These are phyloP conservation scores for Wiebesia pumilae DNA, from an alignment of 1,140 invertebrate genomes.

Conservation along the genomic window DNA sequence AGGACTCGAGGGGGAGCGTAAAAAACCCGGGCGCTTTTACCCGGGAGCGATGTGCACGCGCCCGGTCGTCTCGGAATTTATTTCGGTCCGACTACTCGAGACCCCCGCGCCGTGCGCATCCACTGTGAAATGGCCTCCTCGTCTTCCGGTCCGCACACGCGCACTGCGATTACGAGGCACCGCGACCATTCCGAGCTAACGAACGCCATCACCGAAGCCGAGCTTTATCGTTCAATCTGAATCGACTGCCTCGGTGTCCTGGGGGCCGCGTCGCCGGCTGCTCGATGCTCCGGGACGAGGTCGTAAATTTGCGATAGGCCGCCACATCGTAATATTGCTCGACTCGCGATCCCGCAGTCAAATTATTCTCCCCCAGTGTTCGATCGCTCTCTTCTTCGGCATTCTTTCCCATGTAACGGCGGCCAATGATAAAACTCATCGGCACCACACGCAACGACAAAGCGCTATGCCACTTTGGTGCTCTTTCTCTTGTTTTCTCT, in stretches of 20 bases:
- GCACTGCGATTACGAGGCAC: neutral
- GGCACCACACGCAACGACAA: too few species aligned
- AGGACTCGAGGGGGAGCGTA: neutral
- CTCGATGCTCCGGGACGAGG: too few species aligned
- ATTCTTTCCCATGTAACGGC: neutral
- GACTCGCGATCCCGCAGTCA: neutral
- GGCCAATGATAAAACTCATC: neutral
- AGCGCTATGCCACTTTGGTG: neutral
- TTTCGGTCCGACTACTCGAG: neutral
- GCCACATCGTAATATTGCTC: neutral
- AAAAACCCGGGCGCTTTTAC: too few species aligned
- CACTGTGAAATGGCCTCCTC: slow-evolving; percentile 8
- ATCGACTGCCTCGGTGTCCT: too few species aligned
- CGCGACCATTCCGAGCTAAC: neutral
- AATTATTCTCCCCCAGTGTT: neutral
- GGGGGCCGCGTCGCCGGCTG: too few species aligned
- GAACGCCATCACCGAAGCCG: neutral
- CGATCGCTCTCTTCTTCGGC: neutral
- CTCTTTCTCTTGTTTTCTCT: neutral
- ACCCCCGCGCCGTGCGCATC: neutral
- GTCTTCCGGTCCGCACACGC: neutral
- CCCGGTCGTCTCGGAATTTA: neutral
- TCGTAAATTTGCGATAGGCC: neutral
- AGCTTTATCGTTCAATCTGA: neutral
- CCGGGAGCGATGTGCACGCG: neutral